Conservation (phyloP, 2,113 vertebrate genomes). For the Malurus cyaneus region DNA sequence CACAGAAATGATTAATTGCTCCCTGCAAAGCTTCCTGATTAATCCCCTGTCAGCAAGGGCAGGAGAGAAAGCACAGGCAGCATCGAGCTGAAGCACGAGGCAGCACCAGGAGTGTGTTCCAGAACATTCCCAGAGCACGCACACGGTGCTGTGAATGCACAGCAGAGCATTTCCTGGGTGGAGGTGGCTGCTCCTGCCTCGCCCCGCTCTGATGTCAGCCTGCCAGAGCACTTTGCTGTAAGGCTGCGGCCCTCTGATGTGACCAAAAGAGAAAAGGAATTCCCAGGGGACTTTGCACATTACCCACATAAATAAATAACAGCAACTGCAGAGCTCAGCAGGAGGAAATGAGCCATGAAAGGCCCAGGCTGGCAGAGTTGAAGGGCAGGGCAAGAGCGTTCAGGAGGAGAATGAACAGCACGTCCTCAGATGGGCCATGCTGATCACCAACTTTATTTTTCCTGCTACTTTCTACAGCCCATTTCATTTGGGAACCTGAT, state of each 20-base stretch:
- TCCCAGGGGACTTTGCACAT: conserved; percentile 24
- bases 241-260: not conserved
- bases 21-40: not conserved
- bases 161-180: not conserved
- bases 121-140: not conserved
- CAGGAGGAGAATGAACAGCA: not conserved
- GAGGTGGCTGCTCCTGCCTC: not conserved
- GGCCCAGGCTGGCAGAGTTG: conserved; percentile 42
- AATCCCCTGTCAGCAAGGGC: not conserved
- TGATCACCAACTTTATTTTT: not conserved
- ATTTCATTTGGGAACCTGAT: not conserved
- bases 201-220: not conserved
- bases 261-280: conserved; percentile 30
- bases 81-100: not conserved
- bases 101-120: not conserved
- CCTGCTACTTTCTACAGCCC: not conserved
- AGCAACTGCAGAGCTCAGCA: conserved; percentile 54
- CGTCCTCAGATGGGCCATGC: not conserved
- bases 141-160: not conserved
- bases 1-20: not conserved
- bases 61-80: not conserved
- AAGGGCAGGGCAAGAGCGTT: conserved; percentile 57
- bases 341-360: conserved; percentile 47
- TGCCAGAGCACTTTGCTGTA: not conserved
- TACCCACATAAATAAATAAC: conserved; percentile 30